Conservation (phyloP, 2,797 vertebrate genomes). For the Balearica regulorum region DNA sequence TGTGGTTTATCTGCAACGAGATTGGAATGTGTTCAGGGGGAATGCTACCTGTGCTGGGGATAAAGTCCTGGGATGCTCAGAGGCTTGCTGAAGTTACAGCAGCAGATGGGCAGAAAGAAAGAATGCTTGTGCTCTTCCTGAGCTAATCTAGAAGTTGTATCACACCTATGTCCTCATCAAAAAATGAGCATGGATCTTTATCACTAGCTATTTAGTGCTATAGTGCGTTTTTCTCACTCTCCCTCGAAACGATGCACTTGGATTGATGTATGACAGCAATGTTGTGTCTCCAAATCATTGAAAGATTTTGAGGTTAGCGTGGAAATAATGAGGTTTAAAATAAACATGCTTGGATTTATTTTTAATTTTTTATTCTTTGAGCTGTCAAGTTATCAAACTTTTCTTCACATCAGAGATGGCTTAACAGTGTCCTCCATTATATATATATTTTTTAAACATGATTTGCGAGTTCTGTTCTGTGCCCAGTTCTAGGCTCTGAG, state of each 20-base stretch:
- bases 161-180: background rate
- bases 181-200: background rate
- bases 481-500: background rate
- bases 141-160: background rate
- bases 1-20: background rate
- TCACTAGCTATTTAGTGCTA: background rate
- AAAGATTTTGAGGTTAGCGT: background rate
- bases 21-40: background rate
- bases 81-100: background rate
- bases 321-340: background rate
- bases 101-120: background rate
- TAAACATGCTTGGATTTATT: background rate
- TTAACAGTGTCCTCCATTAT: background rate
- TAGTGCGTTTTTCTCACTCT: background rate
- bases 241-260: rapidly evolving
- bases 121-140: background rate
- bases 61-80: background rate
- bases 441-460: background rate
- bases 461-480: background rate
- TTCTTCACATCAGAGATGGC: background rate
- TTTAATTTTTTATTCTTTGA: background rate
- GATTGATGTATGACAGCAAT: background rate
- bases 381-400: background rate
- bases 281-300: rapidly evolving
- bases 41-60: rapidly evolving